Base-by-base conservation (phyloP, 2,797 vertebrate genomes). In the Merluccius polli region DNA sequence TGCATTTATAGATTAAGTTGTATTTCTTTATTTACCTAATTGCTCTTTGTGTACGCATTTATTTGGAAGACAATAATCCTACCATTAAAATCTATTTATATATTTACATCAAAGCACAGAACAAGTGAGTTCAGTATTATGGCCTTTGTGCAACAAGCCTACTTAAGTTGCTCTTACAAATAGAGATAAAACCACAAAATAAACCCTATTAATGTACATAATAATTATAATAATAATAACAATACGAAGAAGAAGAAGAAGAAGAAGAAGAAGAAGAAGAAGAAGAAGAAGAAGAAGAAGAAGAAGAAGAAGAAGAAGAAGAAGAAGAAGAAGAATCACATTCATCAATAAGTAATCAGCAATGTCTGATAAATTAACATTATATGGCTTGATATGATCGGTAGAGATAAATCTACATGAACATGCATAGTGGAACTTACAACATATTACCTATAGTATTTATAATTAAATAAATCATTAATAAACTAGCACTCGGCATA, bases 321-420 rank as follows among this genome's bases (percentile, higher is more conserved):
- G n/a, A n/a, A n/a, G n/a, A n/a, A n/a, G n/a, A n/a, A n/a, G n/a
- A n/a, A n/a, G n/a, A 59, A n/a, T n/a, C 48, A 59, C 48, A 59
- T 59, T 59, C 18, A 59, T 59, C 75, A 78, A 87, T 78, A 73
- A 75, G 83, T 76, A 38, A 83, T 90, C 81, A 88, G 79, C 79
- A 83, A 75, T 79, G 84, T 70, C 82, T 77, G 78, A 85, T 86
- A 85, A 82, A 82, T 82, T 77, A 80, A 84, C 85, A 76, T 83
- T 21, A 84, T 78, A 83, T 82, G 78, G 81, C 84, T 59, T n/a
- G 21, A n/a, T n/a, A 59, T n/a, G 48, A 59, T n/a, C 44, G 15
- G 16, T 59, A 59, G 21, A 59, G 48, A 24, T 59, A 4, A 5
- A 59, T 59, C 21, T 59, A 59, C 18, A n/a, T 59, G 48, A n/a